Evolutionary conservation across 64 coral and sea anemone genomes (phyloP).

Genomic region (Dendronephthya gigantea): DNA sequence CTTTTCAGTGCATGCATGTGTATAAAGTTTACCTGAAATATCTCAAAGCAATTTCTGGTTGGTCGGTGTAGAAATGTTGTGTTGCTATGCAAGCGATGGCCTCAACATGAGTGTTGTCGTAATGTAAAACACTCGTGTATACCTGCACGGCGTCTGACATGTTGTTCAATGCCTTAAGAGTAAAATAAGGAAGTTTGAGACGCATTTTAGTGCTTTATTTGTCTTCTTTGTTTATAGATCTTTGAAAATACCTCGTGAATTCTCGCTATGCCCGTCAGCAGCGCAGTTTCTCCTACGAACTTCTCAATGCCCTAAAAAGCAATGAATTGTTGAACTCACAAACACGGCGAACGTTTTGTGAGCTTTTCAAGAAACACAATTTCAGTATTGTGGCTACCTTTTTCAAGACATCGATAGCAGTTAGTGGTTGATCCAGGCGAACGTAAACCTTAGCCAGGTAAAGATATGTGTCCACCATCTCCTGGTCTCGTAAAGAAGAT

Average conservation of each 20-base stretch:
- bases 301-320: constrained; percentile 73
- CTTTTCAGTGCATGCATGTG: too few relatives aligned
- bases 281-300: constrained; percentile 80
- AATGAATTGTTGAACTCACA: background rate
- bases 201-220: too few relatives aligned
- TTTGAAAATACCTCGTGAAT: constrained; percentile 96
- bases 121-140: constrained; percentile 77
- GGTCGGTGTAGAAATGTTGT: constrained; percentile 94
- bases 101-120: constrained; percentile 83
- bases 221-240: too few relatives aligned
- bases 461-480: constrained; percentile 74
- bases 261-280: constrained; percentile 82
- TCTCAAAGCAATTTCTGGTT: constrained; percentile 72
- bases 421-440: constrained; percentile 76
- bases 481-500: constrained; percentile 73
- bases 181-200: background rate
- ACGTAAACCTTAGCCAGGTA: constrained; percentile 95
- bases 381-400: constrained; percentile 48
- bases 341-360: background rate
- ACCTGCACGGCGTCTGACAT: constrained; percentile 71
- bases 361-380: background rate
- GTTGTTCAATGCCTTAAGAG: constrained; percentile 56
- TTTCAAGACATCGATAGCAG: constrained; percentile 87
- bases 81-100: constrained; percentile 95
- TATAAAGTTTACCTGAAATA: background rate